Conservation (phyloP, 2,888 invertebrate species). For the Tenthredo scrophulariae region DNA sequence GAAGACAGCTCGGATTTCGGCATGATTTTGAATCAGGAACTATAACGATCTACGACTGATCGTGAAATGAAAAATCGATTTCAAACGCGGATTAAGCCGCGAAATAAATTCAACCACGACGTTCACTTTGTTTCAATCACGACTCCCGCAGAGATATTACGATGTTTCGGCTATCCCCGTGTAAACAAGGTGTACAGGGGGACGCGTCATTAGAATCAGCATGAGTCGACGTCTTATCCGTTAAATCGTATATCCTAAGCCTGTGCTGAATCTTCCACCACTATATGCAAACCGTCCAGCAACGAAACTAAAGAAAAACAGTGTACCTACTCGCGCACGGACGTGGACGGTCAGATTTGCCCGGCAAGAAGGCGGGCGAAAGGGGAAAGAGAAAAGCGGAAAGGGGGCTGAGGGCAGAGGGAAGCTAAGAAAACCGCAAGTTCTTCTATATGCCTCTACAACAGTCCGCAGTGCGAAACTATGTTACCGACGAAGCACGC, state of each 20-base stretch:
- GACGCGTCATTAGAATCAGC: slow-evolving; percentile 24
- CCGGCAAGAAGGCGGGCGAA: background rate
- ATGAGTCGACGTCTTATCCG: background rate
- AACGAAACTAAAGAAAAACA: slow-evolving; percentile 22
- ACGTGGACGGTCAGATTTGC: background rate
- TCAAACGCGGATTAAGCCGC: background rate
- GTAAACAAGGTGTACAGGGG: slow-evolving; percentile 33
- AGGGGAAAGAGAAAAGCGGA: slow-evolving; percentile 1
- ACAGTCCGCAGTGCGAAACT: slow-evolving; percentile 37
- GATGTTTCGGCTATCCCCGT: slow-evolving; percentile 16
- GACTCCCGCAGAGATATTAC: slow-evolving; percentile 12
- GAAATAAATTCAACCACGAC: background rate
- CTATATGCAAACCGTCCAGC: background rate
- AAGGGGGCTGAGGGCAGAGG: background rate
- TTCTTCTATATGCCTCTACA: background rate
- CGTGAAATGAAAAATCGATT: background rate
- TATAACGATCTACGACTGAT: background rate
- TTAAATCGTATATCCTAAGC: background rate
- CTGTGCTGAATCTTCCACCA: background rate
- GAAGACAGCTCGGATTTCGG: slow-evolving; percentile 48
- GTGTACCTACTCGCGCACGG: background rate
- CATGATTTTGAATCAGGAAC: background rate
- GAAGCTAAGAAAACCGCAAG: background rate
- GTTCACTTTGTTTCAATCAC: background rate
- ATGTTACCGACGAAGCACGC: slow-evolving; percentile 32